Evolutionary conservation across 2,888 invertebrate species (phyloP), one percentile per base, ranked within the genome.

Genomic region (Phoenoteleia sp.): DNA sequence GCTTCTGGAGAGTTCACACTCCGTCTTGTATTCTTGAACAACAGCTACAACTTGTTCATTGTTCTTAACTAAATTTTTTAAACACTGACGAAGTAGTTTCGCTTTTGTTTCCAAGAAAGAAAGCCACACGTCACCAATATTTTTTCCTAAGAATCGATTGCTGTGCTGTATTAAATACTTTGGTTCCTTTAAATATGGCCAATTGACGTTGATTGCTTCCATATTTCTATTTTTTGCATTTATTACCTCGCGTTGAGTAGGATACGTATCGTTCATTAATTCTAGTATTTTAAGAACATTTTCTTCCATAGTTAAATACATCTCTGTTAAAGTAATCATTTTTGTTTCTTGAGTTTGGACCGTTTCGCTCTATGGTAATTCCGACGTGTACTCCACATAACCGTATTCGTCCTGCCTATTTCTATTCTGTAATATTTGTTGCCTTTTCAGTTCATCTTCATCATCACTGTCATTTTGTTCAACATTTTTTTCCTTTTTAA

Each of bases 391-490:
- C n/a, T 52, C 52, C 6, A 52, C 52, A 25, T 25, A 52, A 13
- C 52, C 52, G 25, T 25, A 52, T n/a, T 52, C 25, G n/a, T 52
- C 25, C 9, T 49, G n/a, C 25, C 19, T 15, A 21, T 45, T 17
- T 13, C 17, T 13, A 4, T 17, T 47, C 4, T 9, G 25, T 67
- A 52, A 49, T 13, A n/a, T 6, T 39, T 58, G 39, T 27, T 21
- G 39, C 15, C 13, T 33, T 21, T 15, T 23, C 25, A 15, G 21
- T 17, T 39, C 11, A 17, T 52, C 15, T 11, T 62, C 54, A 19
- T 72, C 72, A 11, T 80, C 80, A n/a, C 42, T 52, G 17, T 71
- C 54, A 1, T 27, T 5, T 42, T 58, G 4, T 49, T 42, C 5
- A 9, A n/a, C n/a, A n/a, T n/a, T n/a, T n/a, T 23, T 29, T n/a